phyloP scores from a whole-genome alignment of 2,888 invertebrate genomes.

The Nephrocerus scutellatus region DNA sequence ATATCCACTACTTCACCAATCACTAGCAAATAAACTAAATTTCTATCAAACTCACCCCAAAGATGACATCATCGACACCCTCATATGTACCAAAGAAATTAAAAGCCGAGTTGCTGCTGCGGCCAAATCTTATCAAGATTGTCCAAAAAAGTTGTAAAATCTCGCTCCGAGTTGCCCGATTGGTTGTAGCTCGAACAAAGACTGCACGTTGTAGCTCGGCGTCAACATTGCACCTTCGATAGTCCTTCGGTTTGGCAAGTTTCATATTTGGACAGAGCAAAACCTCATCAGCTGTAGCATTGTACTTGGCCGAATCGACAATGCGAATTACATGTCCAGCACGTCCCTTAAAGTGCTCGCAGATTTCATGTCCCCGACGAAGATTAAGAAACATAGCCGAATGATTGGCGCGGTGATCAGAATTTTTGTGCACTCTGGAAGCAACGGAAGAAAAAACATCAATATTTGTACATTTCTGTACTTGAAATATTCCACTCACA shows the following conservation, averaged over 20 bases:
- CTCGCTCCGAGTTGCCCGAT: too few species aligned
- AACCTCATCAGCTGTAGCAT: slow-evolving; percentile 19
- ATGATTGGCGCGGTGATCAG: slow-evolving; percentile 21
- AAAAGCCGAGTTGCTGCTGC: slow-evolving; percentile 3
- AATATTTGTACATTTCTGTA: not conserved
- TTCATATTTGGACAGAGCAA: slow-evolving; percentile 22
- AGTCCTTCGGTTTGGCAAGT: slow-evolving; percentile 11
- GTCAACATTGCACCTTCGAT: slow-evolving; percentile 22
- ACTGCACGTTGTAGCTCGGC: slow-evolving; percentile 22
- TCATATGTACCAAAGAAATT: slow-evolving; percentile 23
- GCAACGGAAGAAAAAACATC: not conserved
- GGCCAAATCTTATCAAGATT: not conserved
- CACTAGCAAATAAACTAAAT: too few species aligned
- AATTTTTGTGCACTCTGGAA: slow-evolving; percentile 18
- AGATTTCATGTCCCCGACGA: slow-evolving; percentile 23
- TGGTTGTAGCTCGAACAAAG: slow-evolving; percentile 11
- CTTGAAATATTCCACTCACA: slow-evolving; percentile 17
- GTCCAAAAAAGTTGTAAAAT: too few species aligned
- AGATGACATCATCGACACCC: slow-evolving; percentile 22
- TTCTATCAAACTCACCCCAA: slow-evolving; percentile 23
- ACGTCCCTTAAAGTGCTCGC: slow-evolving; percentile 11
- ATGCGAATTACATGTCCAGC: slow-evolving; percentile 15
- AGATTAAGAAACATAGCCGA: slow-evolving; percentile 24
- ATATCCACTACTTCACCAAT: too few species aligned
- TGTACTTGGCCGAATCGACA: slow-evolving; percentile 20